A percentile compares a stretch with the other conserved stretches of the same genome.
phyloP scores from a whole-genome alignment of 2,797 vertebrate species.

The Rhabdomys pumilio region DNA sequence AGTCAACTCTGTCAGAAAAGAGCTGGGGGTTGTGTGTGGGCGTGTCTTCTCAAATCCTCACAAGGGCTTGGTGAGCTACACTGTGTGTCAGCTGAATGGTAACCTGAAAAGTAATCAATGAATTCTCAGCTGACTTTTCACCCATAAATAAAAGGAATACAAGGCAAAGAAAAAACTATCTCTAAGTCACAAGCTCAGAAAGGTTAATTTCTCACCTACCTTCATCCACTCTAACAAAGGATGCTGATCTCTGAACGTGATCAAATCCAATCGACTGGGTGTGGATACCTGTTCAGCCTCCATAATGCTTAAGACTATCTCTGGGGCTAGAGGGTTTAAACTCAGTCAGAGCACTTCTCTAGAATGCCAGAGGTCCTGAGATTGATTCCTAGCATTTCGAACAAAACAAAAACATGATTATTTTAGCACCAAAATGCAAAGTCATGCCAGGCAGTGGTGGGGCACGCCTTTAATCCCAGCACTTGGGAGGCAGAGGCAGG shows the following conservation, averaged over 20 bases:
- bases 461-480: too few relatives aligned
- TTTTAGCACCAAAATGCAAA: conserved; percentile 39
- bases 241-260: neutral
- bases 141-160: conserved; percentile 6
- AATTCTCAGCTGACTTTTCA: neutral
- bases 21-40: neutral
- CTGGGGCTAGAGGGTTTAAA: neutral
- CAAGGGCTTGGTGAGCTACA: neutral
- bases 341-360: neutral
- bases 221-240: neutral
- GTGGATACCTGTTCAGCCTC: neutral
- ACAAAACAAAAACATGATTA: conserved; percentile 18
- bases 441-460: neutral
- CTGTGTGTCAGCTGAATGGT: neutral
- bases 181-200: neutral
- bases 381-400: neutral
- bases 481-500: too few relatives aligned
- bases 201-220: neutral
- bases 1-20: neutral
- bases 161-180: neutral
- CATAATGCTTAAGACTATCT: neutral
- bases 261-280: conserved; percentile 29
- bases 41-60: neutral
- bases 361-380: neutral
- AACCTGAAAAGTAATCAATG: neutral